Evolutionary conservation across 2,888 invertebrate genomes (phyloP).

Genomic region (Torymus auratus): DNA sequence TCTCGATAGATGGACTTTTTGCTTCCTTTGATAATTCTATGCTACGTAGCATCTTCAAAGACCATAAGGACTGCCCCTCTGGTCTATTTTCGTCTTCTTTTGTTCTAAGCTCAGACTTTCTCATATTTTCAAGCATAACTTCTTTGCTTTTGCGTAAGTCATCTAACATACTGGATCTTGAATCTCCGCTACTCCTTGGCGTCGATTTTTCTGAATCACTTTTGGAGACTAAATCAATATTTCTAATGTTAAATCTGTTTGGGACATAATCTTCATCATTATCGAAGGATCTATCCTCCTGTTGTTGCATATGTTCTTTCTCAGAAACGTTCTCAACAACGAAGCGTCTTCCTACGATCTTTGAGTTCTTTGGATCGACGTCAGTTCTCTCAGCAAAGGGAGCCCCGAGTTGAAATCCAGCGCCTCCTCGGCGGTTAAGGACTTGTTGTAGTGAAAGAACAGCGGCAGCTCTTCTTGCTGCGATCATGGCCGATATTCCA

Average conservation of each 20-base stretch:
- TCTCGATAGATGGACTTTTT: conserved; percentile 27
- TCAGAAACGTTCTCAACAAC: conserved; percentile 73
- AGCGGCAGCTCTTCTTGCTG: conserved; percentile 48
- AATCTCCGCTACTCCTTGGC: conserved; percentile 58
- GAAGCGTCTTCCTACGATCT: conserved; percentile 70
- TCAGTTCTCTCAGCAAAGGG: conserved; percentile 40
- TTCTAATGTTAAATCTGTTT: conserved; percentile 69
- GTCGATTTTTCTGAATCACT: conserved; percentile 68
- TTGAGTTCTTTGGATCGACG: conserved; percentile 57
- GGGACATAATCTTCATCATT: conserved; percentile 63
- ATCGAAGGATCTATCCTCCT: conserved; percentile 63
- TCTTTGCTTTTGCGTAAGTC: conserved; percentile 66
- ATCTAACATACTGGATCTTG: conserved; percentile 61
- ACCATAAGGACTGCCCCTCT: conserved; percentile 19
- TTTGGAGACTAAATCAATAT: conserved; percentile 71
- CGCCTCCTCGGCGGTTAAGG: conserved; percentile 46
- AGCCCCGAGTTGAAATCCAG: not conserved
- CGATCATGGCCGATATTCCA: conserved; percentile 26
- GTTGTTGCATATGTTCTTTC: conserved; percentile 70
- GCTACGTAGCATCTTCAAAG: conserved; percentile 33
- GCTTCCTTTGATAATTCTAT: conserved; percentile 35
- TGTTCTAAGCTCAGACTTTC: conserved; percentile 52
- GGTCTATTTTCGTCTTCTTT: conserved; percentile 3
- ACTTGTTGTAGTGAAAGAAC: conserved; percentile 47
- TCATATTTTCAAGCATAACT: conserved; percentile 67